These are phyloP conservation scores for Hyphantria cunea DNA, from an alignment of 1,140 invertebrate species.

Conservation along the genomic window DNA sequence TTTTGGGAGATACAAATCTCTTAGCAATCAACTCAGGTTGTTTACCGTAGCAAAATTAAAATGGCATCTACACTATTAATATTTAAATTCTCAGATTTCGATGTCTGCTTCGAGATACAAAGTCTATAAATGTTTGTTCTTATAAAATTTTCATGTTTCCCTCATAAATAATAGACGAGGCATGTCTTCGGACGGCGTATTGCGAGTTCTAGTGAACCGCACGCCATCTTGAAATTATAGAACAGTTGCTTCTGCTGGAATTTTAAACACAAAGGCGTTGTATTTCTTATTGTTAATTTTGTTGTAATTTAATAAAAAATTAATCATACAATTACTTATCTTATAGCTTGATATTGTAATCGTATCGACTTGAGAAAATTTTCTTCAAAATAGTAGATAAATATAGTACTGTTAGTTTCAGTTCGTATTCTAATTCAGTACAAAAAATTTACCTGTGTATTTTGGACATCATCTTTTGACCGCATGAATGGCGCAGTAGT, in stretches of 20 bases:
- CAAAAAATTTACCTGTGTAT: too few species aligned
- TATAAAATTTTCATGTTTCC: constrained; percentile 59
- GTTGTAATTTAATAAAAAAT: not conserved
- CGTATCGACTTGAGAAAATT: too few species aligned
- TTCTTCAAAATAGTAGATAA: too few species aligned
- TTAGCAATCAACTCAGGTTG: not conserved
- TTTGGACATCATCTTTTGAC: too few species aligned
- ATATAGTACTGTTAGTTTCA: too few species aligned
- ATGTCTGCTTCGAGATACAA: constrained; percentile 14
- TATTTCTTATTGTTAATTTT: not conserved
- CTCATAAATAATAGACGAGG: constrained; percentile 51
- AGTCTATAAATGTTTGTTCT: constrained; percentile 36
- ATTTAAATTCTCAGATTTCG: constrained; percentile 9
- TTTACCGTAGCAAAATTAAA: constrained; percentile 6
- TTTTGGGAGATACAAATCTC: too few species aligned
- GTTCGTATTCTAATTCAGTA: too few species aligned
- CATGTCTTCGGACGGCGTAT: constrained; percentile 11
- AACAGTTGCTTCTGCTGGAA: constrained; percentile 4
- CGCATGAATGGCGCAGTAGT: too few species aligned
- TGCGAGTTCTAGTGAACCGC: constrained; percentile 12
- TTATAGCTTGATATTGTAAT: too few species aligned
- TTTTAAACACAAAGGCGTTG: not conserved
- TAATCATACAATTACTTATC: too few species aligned
- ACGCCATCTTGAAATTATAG: constrained; percentile 17
- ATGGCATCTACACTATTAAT: constrained; percentile 2